Percentiles rank a stretch among this genome's conserved stretches.
These are phyloP conservation scores for Pangasius macronema DNA, from an alignment of 2,797 vertebrate genomes.

Conservation along the genomic window DNA sequence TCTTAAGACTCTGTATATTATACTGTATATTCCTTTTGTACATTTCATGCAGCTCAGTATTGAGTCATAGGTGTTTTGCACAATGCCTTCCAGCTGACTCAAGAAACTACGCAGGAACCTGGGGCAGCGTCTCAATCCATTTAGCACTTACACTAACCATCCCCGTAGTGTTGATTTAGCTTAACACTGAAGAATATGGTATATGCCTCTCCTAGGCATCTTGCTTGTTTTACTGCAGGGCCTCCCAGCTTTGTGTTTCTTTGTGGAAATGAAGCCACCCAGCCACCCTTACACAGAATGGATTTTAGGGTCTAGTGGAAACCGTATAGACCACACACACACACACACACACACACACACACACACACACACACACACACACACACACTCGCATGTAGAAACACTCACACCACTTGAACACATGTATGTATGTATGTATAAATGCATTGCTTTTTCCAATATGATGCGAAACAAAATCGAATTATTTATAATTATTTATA, in stretches of 20 bases:
- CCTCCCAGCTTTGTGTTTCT: conserved; percentile 30
- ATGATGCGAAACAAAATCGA: neutral
- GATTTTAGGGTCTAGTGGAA: conserved; percentile 14
- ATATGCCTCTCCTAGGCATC: conserved; percentile 31
- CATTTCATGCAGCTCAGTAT: neutral
- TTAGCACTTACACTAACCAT: conserved; percentile 46
- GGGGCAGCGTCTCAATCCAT: conserved; percentile 28
- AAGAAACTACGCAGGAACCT: conserved; percentile 13
- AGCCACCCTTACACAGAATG: conserved; percentile 8
- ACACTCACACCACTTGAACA: neutral
- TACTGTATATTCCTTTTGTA: neutral
- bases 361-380: neutral
- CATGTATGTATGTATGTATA: neutral
- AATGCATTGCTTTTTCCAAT: neutral
- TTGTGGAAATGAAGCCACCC: conserved; percentile 32
- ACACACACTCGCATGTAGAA: neutral
- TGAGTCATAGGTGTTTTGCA: neutral
- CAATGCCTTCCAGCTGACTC: neutral
- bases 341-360: neutral
- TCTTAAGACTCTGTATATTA: neutral
- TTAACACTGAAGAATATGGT: conserved; percentile 42
- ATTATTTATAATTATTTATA: neutral
- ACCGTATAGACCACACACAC: neutral
- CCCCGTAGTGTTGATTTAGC: conserved; percentile 40
- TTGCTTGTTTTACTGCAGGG: conserved; percentile 45